Evolutionary conservation across 2,113 vertebrate genomes (phyloP), one percentile per base, ranked within the genome.

Genomic region (Trogon surrucura): DNA sequence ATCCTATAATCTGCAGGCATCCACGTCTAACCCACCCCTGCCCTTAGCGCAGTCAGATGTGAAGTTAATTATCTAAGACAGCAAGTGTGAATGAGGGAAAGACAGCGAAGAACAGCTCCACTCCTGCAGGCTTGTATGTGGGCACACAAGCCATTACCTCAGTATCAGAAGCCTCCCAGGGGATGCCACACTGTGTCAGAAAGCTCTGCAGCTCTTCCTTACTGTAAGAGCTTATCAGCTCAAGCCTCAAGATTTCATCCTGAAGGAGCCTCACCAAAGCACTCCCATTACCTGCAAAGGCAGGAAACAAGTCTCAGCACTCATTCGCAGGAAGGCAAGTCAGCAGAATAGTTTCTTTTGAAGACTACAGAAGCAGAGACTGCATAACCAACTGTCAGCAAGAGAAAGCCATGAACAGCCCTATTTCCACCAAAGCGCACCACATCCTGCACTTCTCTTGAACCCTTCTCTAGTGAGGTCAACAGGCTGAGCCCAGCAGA

Each of bases 211-310:
- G 98, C 92, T 99, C 98, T 14, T 98, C 97, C 70, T 98, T 96
- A 10, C 95, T 98, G 85, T 99, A 99, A 77, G 98, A 98, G 81
- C 98, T 97, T 57, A 99, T 94, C 73, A 98, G 97, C 83, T 99
- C 98, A 8, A 99, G 98, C 83, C 97, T 99, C 82, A 99, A 98
- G 53, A 95, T 80, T 6, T 99, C 99, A 19, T 99, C 99, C 64
- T 99, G 99, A 81, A 99, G 98, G 48, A 99, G 97, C 85, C 98
- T 98, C 79, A 99, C 98, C 96, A 99, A 96, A 79, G 95, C 97
- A 30, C 99, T 98, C 17, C 98, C 98, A 74, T 98, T 98, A 85
- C 99, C 99, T 99, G 85, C 60, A 94, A 96, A 79, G 44, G 56
- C 96, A 41, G 32, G 54, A 18, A 57, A 45, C 30, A 70, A 44